These are phyloP conservation scores for Tupaia tana DNA, from an alignment of 2,113 vertebrate species.

Conservation along the genomic window DNA sequence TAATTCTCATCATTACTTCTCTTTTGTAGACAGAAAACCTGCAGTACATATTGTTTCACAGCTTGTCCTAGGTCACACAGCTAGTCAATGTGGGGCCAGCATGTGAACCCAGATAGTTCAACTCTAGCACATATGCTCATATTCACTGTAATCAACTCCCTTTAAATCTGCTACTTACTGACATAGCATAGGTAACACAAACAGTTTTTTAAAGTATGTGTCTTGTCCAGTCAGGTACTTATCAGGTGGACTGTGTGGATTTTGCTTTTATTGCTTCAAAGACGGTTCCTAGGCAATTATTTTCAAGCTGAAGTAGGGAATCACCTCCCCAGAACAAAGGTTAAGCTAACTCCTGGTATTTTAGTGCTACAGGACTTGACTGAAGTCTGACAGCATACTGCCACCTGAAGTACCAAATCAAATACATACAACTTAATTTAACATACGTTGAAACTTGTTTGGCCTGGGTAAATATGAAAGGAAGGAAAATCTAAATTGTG, in stretches of 20 bases:
- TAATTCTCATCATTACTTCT: neutral
- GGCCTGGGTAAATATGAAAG: slow-evolving; percentile 26
- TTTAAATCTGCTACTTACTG: slow-evolving; percentile 6
- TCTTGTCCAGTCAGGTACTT: slow-evolving; percentile 7
- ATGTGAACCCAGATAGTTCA: neutral
- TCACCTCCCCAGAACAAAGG: neutral
- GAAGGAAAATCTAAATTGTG: neutral
- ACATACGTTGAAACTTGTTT: slow-evolving; percentile 24
- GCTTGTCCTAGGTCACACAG: neutral
- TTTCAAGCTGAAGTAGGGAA: slow-evolving; percentile 5
- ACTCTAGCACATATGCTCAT: neutral
- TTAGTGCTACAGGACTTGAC: neutral
- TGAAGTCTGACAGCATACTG: neutral
- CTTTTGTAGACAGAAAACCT: neutral
- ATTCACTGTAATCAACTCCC: neutral
- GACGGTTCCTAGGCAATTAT: neutral
- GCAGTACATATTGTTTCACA: neutral
- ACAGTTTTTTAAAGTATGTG: neutral
- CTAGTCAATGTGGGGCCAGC: neutral
- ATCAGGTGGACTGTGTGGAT: neutral
- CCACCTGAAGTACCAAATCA: neutral
- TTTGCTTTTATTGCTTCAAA: slow-evolving; percentile 53
- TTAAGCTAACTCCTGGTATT: slow-evolving; percentile 3
- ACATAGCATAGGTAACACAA: neutral
- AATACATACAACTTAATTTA: slow-evolving; percentile 30